A percentile compares a stretch with the other conserved stretches of the same genome.
Evolutionary conservation across 2,888 invertebrate species (phyloP).

Genomic region (Athalia rosae): DNA sequence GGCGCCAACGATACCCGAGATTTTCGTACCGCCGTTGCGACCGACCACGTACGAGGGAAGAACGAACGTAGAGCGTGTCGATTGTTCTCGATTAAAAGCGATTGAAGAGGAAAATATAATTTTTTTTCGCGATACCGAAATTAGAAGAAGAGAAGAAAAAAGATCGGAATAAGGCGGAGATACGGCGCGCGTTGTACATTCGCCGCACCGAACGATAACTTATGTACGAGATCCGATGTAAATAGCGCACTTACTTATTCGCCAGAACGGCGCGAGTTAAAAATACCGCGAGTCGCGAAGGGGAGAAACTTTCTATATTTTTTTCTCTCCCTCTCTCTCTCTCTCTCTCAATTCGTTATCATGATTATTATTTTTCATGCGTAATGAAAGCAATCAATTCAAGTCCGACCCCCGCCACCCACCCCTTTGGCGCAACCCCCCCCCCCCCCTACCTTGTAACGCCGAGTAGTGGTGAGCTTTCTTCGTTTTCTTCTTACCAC

Average conservation of each 20-base stretch:
- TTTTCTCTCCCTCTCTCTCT: too few relatives aligned
- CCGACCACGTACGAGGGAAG: too few relatives aligned
- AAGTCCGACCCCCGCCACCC: conserved; percentile 55
- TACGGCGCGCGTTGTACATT: not conserved
- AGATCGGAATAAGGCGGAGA: not conserved
- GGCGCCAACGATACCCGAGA: too few relatives aligned
- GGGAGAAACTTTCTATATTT: conserved; percentile 44
- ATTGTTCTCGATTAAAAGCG: not conserved
- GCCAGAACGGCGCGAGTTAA: conserved; percentile 68
- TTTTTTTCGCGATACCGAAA: too few relatives aligned
- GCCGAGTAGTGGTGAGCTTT: not conserved
- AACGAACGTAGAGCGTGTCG: not conserved
- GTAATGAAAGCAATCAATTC: conserved; percentile 74
- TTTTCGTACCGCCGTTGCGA: too few relatives aligned
- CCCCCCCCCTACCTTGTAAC: too few relatives aligned
- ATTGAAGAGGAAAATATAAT: not conserved
- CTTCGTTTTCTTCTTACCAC: conserved; percentile 36
- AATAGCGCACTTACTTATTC: conserved; percentile 72
- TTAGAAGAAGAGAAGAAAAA: too few relatives aligned
- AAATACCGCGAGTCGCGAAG: conserved; percentile 64
- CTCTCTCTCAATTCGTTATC: not conserved
- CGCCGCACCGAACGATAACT: conserved; percentile 62
- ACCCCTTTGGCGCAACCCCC: conserved; percentile 18
- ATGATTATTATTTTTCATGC: conserved; percentile 62
- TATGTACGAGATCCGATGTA: conserved; percentile 71